A percentile compares a stretch with the other conserved stretches of the same genome.
These are phyloP conservation scores for Phyllotreta striolata DNA, from an alignment of 2,888 invertebrate species.

Conservation along the genomic window DNA sequence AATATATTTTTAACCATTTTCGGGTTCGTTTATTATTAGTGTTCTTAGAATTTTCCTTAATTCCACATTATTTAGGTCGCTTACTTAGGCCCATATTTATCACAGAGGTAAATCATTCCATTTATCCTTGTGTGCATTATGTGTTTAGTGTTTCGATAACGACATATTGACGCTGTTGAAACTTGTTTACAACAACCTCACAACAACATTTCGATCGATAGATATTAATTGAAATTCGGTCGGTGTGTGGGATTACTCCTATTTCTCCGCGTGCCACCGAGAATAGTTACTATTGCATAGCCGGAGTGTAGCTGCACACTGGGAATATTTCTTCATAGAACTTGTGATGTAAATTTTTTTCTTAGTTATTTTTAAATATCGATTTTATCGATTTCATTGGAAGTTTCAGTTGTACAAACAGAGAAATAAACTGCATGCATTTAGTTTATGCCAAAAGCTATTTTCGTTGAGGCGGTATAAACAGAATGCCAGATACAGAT, in stretches of 20 bases:
- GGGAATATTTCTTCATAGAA: background rate
- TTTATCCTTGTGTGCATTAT: no score
- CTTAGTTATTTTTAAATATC: background rate
- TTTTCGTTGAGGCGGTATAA: slow-evolving; percentile 14
- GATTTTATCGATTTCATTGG: background rate
- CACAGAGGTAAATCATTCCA: no score
- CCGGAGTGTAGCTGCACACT: background rate
- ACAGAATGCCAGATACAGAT: slow-evolving; percentile 12
- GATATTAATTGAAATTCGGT: background rate
- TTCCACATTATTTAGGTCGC: no score
- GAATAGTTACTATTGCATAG: no score
- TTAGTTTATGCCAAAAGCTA: background rate
- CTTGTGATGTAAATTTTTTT: background rate
- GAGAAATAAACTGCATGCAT: slow-evolving; percentile 9
- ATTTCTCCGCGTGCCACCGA: no score
- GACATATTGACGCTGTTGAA: background rate
- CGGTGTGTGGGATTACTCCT: background rate
- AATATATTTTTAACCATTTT: no score
- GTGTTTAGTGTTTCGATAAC: no score
- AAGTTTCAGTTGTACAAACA: slow-evolving; percentile 4
- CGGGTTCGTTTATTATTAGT: no score
- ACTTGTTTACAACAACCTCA: slow-evolving; percentile 4
- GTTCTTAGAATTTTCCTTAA: no score
- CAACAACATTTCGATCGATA: background rate
- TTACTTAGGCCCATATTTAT: no score